Base-by-base conservation (phyloP, 2,797 vertebrate genomes). In the Coranthus polyacanthus region DNA sequence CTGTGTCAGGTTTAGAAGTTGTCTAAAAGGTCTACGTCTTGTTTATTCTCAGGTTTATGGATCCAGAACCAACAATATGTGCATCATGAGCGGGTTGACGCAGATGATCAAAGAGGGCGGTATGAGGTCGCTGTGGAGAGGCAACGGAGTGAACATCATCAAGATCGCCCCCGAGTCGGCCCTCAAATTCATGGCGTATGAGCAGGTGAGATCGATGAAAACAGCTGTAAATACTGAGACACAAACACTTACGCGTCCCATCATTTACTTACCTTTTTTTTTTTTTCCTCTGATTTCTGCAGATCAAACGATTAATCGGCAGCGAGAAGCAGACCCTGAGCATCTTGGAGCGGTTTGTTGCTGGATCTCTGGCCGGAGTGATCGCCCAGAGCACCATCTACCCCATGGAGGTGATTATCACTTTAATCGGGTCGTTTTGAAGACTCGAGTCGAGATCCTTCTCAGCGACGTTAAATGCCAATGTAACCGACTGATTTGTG, bases 121-220 rank as follows among this genome's bases (percentile, higher is more conserved):
- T 0, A 64, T 91, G 2, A 92, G 90, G 55, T 97, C 97, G 0
- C 73, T 99, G 43, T 99, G 98, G 98, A 80, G 97, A 2, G 97
- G 98, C 2, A 99, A 99, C 0, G 97, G 97, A 11, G 94, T 99
- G 65, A 99, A 99, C 0, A 79, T 98, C 78, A 90, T 99, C 68
- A 99, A 99, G 78, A 99, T 99, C 1, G 97, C 96, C 0, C 97
- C 98, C 0, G 98, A 99, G 58, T 93, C 97, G 0, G 98, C 97
- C 21, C 96, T 99, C 51, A 99, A 99, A 74, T 99, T 99, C 91
- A 99, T 99, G 98, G 97, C 97, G 0, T 99, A 99, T 0, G 98
- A 99, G 68, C 97, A 99, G 96, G 97, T 99, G 29, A 32, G 9
- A 8, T 29, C 5, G 5, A 5, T 24, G 22, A 24, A 24, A 24